Conservation (phyloP, 2,888 invertebrate species). For the Crioceris asparagi region DNA sequence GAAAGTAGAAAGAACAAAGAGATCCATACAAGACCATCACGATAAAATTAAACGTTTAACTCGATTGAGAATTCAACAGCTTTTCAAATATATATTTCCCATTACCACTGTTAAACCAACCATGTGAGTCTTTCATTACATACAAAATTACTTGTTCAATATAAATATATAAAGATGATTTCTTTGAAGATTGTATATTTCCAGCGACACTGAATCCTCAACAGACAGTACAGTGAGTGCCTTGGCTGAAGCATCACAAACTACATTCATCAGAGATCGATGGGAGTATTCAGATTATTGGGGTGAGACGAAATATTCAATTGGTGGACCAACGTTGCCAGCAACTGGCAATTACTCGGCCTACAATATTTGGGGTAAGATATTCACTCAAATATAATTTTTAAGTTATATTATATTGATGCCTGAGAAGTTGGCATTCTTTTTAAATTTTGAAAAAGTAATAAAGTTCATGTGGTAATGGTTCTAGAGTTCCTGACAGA, state of each 20-base stretch:
- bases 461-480: no score
- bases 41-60: constrained; percentile 48
- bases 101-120: constrained; percentile 45
- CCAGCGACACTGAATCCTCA: constrained; percentile 18
- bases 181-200: neutral
- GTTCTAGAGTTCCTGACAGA: no score
- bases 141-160: no score
- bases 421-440: no score
- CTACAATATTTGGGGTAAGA: constrained; percentile 65
- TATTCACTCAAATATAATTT: no score
- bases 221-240: constrained; percentile 33
- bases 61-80: constrained; percentile 47
- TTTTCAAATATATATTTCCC: constrained; percentile 60
- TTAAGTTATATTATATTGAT: no score
- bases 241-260: constrained; percentile 62
- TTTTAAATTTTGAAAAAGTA: no score
- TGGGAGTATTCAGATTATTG: constrained; percentile 67
- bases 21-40: constrained; percentile 41
- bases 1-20: constrained; percentile 42
- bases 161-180: no score
- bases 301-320: constrained; percentile 59
- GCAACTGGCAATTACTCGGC: constrained; percentile 75
- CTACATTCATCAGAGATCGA: constrained; percentile 67
- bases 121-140: constrained; percentile 36
- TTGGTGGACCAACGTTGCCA: constrained; percentile 76